These are phyloP conservation scores for Hermodice carunculata DNA, from an alignment of 2,888 invertebrate genomes.

Conservation along the genomic window DNA sequence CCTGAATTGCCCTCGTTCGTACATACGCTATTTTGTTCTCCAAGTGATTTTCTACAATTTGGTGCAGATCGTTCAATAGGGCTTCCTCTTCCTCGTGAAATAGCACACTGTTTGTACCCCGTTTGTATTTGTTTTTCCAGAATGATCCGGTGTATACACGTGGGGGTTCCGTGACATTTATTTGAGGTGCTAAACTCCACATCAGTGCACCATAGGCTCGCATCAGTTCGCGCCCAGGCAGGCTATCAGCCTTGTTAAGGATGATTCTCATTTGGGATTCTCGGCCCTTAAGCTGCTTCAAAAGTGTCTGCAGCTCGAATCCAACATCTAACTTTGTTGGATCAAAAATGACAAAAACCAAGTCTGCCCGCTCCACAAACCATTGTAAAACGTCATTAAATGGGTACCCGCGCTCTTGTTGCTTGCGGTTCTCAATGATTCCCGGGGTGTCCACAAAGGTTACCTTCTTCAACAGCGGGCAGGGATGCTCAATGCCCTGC, in stretches of 20 bases:
- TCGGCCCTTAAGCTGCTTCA: constrained; percentile 83
- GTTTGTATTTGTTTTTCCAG: constrained; percentile 88
- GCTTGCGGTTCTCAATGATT: constrained; percentile 88
- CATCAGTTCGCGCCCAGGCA: constrained; percentile 92
- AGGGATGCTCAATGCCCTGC: constrained; percentile 45
- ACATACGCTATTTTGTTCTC: constrained; percentile 96
- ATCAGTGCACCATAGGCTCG: constrained; percentile 93
- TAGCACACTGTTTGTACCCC: constrained; percentile 84
- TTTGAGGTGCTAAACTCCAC: constrained; percentile 96
- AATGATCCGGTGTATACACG: constrained; percentile 85
- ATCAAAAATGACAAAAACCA: constrained; percentile 95
- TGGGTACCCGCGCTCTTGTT: constrained; percentile 92
- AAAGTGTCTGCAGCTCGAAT: constrained; percentile 92
- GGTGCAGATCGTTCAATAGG: constrained; percentile 86
- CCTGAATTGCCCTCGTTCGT: constrained; percentile 94
- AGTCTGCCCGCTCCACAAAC: constrained; percentile 96
- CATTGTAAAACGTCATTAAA: constrained; percentile 97
- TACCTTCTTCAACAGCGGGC: constrained; percentile 70
- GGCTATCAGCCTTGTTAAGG: constrained; percentile 93
- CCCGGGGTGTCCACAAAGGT: constrained; percentile 97
- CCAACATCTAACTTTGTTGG: constrained; percentile 96
- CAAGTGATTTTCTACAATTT: constrained; percentile 88
- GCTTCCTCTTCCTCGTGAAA: constrained; percentile 90
- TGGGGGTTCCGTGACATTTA: constrained; percentile 95
- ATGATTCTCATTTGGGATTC: constrained; percentile 82